Percentiles rank a stretch among this genome's conserved stretches.
These are phyloP conservation scores for Corythoichthys intestinalis DNA, from an alignment of 2,113 vertebrate genomes.

Conservation along the genomic window DNA sequence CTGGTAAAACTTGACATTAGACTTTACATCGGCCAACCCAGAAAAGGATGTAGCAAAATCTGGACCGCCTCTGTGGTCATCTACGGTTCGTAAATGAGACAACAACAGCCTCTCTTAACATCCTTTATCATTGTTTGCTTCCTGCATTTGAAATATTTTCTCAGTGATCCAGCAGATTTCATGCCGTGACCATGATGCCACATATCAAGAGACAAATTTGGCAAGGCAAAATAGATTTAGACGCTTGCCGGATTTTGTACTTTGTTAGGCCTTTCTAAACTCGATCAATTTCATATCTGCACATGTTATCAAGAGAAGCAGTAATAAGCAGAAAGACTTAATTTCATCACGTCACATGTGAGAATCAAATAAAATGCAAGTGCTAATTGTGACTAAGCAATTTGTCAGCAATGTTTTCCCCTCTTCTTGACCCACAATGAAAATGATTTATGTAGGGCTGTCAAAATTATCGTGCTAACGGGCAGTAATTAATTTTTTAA, in stretches of 20 bases:
- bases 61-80: too few relatives aligned
- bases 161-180: background rate
- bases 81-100: too few relatives aligned
- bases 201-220: background rate
- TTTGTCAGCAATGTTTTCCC: conserved; percentile 35
- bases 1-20: too few relatives aligned
- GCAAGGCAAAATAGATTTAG: background rate
- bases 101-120: background rate
- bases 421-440: conserved; percentile 26
- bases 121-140: background rate
- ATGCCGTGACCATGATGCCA: background rate
- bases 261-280: background rate
- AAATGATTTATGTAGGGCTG: conserved; percentile 40
- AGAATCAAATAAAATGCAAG: background rate
- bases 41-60: too few relatives aligned
- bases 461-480: too few relatives aligned
- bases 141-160: background rate
- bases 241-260: background rate
- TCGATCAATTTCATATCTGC: background rate
- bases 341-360: background rate
- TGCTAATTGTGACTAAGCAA: conserved; percentile 36
- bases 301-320: background rate
- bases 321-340: background rate
- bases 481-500: too few relatives aligned
- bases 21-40: too few relatives aligned